Evolutionary conservation across 2,113 vertebrate species (phyloP).

Genomic region (Cheirogaleus medius): DNA sequence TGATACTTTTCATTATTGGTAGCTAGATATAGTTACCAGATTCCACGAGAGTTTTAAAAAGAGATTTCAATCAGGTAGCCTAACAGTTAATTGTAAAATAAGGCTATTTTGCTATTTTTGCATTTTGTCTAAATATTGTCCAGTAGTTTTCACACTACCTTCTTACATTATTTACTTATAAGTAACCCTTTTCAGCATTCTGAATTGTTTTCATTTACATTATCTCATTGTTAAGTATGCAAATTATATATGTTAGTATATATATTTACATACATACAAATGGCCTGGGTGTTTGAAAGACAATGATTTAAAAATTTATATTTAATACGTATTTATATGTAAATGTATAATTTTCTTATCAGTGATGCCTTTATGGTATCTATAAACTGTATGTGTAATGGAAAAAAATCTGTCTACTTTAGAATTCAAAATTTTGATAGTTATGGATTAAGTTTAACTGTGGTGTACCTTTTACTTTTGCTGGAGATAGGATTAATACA

Average conservation of each 20-base stretch:
- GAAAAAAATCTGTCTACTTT: neutral
- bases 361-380: neutral
- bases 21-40: neutral
- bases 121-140: neutral
- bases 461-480: neutral
- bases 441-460: neutral
- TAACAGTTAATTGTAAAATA: neutral
- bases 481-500: neutral
- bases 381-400: neutral
- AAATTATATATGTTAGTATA: neutral
- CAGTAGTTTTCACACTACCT: neutral
- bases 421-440: neutral
- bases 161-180: neutral
- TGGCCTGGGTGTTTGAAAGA: neutral
- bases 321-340: neutral
- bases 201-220: neutral
- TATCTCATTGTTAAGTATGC: neutral
- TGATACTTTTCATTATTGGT: neutral
- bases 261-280: neutral
- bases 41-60: neutral
- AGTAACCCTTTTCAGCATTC: neutral
- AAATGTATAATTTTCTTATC: neutral
- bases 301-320: neutral
- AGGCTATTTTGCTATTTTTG: neutral
- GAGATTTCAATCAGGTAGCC: neutral